phyloP scores from a whole-genome alignment of 2,888 invertebrate genomes.

The Eilema sororculum region DNA sequence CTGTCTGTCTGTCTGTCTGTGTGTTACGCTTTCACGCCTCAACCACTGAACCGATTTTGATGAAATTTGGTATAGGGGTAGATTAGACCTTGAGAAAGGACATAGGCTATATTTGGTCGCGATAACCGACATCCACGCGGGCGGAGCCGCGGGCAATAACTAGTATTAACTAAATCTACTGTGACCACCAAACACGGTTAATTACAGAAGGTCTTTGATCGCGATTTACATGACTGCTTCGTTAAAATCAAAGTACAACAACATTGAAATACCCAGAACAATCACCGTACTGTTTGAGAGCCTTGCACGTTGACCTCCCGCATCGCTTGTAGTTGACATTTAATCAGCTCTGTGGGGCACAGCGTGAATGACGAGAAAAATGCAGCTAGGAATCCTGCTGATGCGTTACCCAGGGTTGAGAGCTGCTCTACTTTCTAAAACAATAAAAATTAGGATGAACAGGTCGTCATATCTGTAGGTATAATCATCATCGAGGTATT shows the following conservation, averaged over 20 bases:
- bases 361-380: slow-evolving; percentile 98
- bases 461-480: background rate
- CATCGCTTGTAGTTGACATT: slow-evolving; percentile 98
- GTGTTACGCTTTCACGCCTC: no score
- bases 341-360: slow-evolving; percentile 99
- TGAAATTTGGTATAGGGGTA: no score
- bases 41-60: no score
- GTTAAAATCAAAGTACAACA: slow-evolving; percentile 30
- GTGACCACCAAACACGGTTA: background rate
- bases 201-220: background rate
- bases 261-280: slow-evolving; percentile 70
- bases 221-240: slow-evolving; percentile 3
- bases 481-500: background rate
- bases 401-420: slow-evolving; percentile 92
- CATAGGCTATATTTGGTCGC: no score
- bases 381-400: slow-evolving; percentile 97
- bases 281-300: slow-evolving; percentile 80
- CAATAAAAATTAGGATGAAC: background rate
- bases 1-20: no score
- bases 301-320: slow-evolving; percentile 89
- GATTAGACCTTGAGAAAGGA: no score
- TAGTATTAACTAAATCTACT: background rate
- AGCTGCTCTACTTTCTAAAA: slow-evolving; percentile 89
- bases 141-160: no score
- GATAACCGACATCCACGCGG: no score